A percentile compares a stretch with the other conserved stretches of the same genome.
Evolutionary conservation across 2,888 invertebrate species (phyloP).

Genomic region (Eristalis arbustorum): DNA sequence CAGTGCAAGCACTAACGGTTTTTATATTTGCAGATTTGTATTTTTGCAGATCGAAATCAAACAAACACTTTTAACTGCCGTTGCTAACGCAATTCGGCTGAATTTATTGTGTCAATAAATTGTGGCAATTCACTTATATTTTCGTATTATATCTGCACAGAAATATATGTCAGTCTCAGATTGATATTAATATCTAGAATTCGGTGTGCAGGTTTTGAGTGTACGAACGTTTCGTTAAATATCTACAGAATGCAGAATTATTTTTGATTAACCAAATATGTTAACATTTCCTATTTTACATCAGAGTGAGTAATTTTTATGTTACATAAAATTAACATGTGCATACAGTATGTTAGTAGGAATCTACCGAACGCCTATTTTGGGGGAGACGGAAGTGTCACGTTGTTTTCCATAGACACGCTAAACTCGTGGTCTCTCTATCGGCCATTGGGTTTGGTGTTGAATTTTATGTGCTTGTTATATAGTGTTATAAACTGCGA

Average conservation of each 20-base stretch:
- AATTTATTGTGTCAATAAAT: too few relatives aligned
- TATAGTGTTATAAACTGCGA: neutral
- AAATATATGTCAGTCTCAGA: conserved; percentile 5
- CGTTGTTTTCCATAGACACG: neutral
- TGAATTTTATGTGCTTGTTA: neutral
- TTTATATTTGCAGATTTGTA: neutral
- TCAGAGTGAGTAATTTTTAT: conserved; percentile 23
- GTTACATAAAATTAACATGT: neutral
- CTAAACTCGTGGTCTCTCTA: neutral
- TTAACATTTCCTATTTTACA: conserved; percentile 23
- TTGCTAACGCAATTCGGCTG: neutral
- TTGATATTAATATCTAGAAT: neutral
- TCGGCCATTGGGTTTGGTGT: neutral
- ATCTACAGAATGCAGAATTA: neutral
- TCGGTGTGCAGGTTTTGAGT: conserved; percentile 4
- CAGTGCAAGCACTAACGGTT: neutral
- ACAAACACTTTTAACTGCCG: neutral
- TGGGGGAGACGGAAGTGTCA: neutral
- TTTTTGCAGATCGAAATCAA: neutral
- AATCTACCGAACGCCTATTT: conserved; percentile 1
- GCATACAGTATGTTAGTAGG: neutral
- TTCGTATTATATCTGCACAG: neutral
- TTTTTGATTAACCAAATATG: conserved; percentile 2
- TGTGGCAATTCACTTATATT: neutral
- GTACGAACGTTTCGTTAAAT: conserved; percentile 2